Conservation (phyloP, 1,140 invertebrate genomes). For the Ceratina australensis region DNA sequence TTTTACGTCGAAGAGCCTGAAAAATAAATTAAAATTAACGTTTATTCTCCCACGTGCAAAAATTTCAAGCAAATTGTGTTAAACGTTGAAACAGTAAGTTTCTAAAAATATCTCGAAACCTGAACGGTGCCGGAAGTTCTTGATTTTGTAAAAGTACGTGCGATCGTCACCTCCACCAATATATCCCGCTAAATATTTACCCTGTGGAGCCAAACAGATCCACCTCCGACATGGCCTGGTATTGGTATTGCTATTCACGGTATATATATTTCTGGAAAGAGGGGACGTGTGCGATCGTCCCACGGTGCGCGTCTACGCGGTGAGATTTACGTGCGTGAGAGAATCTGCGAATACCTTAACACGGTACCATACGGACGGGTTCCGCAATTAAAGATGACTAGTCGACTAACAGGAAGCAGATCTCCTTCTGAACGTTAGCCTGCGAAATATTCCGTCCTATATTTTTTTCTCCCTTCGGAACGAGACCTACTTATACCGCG, state of each 20-base stretch:
- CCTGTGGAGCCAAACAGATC: neutral
- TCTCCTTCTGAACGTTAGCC: slow-evolving; percentile 27
- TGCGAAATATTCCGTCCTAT: slow-evolving; percentile 17
- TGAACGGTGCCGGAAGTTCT: too few relatives aligned
- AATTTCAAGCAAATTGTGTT: too few relatives aligned
- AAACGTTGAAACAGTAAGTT: too few relatives aligned
- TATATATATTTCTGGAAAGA: neutral
- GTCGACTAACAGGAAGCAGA: slow-evolving; percentile 29
- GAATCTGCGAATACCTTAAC: neutral
- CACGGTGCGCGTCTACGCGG: neutral
- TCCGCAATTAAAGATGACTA: slow-evolving; percentile 25
- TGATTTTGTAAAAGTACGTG: neutral
- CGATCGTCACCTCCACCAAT: neutral
- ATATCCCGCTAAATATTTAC: neutral
- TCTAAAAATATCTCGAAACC: too few relatives aligned
- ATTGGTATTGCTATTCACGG: neutral
- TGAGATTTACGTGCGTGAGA: slow-evolving; percentile 16
- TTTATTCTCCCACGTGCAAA: too few relatives aligned
- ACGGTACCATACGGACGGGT: neutral
- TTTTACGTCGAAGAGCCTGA: too few relatives aligned
- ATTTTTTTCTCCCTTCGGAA: slow-evolving; percentile 2
- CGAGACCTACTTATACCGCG: slow-evolving; percentile 27
- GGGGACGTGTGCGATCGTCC: neutral
- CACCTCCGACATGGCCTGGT: neutral
- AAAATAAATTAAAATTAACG: too few relatives aligned